Evolutionary conservation across 2,888 invertebrate species (phyloP).

Genomic region (Scaptomyza cyrtandrae): DNA sequence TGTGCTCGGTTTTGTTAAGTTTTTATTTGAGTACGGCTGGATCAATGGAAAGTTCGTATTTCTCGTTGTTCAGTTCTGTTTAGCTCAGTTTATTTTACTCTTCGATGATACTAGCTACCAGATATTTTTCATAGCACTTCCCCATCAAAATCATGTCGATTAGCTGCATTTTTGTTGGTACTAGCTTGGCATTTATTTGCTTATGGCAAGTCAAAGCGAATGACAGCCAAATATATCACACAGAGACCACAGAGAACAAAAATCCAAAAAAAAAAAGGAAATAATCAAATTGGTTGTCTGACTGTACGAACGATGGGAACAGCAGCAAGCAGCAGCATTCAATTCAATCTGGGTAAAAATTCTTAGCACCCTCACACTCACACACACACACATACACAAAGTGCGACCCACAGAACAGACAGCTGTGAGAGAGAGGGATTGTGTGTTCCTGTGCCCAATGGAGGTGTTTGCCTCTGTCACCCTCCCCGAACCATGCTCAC

Average conservation of each 20-base stretch:
- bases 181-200: constrained; percentile 20
- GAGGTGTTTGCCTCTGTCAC: constrained; percentile 49
- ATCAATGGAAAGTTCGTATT: constrained; percentile 19
- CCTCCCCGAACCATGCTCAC: constrained; percentile 40
- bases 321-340: constrained; percentile 13
- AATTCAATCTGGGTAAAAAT: constrained; percentile 23
- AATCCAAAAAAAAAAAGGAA: constrained; percentile 28
- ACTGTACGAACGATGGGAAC: constrained; percentile 51
- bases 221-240: constrained; percentile 54
- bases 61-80: constrained; percentile 5
- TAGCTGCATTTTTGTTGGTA: constrained; percentile 11
- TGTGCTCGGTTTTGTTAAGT: constrained; percentile 32
- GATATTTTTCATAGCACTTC: background rate
- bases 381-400: constrained; percentile 5
- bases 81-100: constrained; percentile 11
- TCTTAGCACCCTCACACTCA: constrained; percentile 43
- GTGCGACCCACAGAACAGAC: background rate
- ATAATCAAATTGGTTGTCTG: constrained; percentile 54
- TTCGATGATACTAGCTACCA: constrained; percentile 28
- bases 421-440: constrained; percentile 21
- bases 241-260: constrained; percentile 11
- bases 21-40: constrained; percentile 15
- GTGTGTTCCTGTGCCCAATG: constrained; percentile 33
- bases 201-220: constrained; percentile 35
- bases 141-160: constrained; percentile 1